Conservation (phyloP, 2,113 vertebrate genomes). For the Zapornia atra region DNA sequence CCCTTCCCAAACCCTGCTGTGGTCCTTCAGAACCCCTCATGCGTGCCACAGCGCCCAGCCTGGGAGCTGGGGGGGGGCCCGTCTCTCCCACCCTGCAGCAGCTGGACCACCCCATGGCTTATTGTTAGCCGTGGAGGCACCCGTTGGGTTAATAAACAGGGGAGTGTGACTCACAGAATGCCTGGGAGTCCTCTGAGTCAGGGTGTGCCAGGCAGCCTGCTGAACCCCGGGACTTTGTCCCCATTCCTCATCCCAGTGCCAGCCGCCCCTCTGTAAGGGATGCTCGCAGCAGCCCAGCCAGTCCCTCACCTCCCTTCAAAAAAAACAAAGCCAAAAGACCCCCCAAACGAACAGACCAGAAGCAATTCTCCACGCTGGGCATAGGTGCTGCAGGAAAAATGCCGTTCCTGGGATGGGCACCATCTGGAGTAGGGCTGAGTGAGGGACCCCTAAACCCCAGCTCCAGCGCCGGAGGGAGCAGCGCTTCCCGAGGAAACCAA, state of each 20-base stretch:
- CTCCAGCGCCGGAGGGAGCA: fast-evolving
- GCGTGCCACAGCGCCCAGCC: neutral
- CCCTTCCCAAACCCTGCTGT: neutral
- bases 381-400: neutral
- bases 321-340: neutral
- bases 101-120: neutral
- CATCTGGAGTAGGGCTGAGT: neutral
- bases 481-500: neutral
- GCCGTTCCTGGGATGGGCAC: neutral
- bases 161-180: neutral
- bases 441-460: neutral
- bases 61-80: neutral
- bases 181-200: neutral
- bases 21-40: fast-evolving
- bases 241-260: neutral
- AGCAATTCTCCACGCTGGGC: neutral
- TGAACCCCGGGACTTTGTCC: neutral
- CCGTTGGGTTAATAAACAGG: neutral
- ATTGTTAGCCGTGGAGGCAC: neutral
- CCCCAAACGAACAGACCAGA: too few relatives aligned
- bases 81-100: fast-evolving
- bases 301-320: neutral
- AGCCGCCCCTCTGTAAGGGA: fast-evolving
- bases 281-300: neutral
- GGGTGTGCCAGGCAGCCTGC: fast-evolving